A percentile compares a stretch with the other conserved stretches of the same genome.
These are phyloP conservation scores for Parotia lawesii DNA, from an alignment of 2,113 vertebrate species.

Conservation along the genomic window DNA sequence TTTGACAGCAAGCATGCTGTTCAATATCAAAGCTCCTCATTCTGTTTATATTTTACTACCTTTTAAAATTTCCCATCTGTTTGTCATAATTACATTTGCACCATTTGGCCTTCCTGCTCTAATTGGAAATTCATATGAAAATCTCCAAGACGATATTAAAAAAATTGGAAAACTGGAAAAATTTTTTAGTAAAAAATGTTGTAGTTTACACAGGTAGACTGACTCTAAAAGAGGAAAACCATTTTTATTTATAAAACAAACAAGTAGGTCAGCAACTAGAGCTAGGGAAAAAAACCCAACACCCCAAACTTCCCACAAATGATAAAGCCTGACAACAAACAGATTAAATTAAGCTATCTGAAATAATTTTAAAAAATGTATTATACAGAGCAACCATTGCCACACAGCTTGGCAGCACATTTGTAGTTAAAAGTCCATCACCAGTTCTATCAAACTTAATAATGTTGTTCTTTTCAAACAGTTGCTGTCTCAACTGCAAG, in stretches of 20 bases:
- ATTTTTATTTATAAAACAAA: constrained; percentile 1
- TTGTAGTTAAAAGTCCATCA: constrained; percentile 46
- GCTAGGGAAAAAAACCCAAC: neutral
- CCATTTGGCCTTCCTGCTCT: neutral
- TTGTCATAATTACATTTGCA: neutral
- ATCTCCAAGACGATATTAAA: neutral
- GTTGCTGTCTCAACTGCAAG: constrained; percentile 35
- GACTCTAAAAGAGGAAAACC: neutral
- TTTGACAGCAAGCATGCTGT: neutral
- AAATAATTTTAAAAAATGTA: neutral
- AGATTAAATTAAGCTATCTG: constrained; percentile 6
- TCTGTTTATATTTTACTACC: neutral
- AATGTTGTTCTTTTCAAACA: constrained; percentile 49
- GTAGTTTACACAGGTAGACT: neutral
- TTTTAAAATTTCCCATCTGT: neutral
- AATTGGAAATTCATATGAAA: neutral
- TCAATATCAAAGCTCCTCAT: neutral
- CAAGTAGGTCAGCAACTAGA: constrained; percentile 30
- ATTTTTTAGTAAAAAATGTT: neutral
- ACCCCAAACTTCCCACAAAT: neutral
- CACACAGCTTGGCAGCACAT: neutral
- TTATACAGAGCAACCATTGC: neutral
- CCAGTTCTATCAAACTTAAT: constrained; percentile 29
- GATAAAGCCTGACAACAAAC: constrained; percentile 11
- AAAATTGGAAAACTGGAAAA: neutral